Percentiles rank a stretch among this genome's conserved stretches.
These are phyloP conservation scores for Alosa sapidissima DNA, from an alignment of 2,797 vertebrate species.

Conservation along the genomic window DNA sequence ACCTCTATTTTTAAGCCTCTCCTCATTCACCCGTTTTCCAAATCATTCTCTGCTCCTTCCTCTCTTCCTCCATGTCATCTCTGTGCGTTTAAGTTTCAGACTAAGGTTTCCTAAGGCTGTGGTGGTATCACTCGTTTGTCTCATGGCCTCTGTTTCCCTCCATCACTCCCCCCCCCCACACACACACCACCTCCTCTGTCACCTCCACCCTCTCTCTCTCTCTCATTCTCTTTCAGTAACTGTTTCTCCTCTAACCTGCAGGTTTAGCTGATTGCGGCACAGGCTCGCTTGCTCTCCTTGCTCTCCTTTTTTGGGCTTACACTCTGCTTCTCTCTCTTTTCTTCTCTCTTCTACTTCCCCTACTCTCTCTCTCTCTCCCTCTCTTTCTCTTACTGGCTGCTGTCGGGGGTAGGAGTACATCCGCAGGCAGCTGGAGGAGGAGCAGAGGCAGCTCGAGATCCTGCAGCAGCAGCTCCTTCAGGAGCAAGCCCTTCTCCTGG, in stretches of 20 bases:
- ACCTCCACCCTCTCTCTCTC: not conserved
- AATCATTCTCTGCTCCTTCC: not conserved
- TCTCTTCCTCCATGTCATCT: not conserved
- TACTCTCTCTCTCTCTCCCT: constrained; percentile 21
- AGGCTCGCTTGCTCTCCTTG: constrained; percentile 28
- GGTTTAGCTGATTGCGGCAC: not conserved
- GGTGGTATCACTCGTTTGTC: not conserved
- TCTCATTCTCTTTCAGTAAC: not conserved
- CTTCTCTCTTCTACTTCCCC: not conserved
- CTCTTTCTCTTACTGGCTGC: constrained; percentile 31
- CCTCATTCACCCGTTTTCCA: not conserved
- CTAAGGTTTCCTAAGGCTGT: not conserved
- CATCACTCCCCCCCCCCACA: not conserved
- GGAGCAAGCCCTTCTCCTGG: constrained; percentile 98
- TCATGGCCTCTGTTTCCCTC: not conserved
- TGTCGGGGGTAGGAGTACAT: constrained; percentile 87
- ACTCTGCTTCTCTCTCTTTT: constrained; percentile 20
- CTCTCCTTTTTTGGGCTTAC: constrained; percentile 23
- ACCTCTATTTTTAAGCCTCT: not conserved
- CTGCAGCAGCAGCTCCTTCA: constrained; percentile 99
- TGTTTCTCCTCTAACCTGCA: not conserved
- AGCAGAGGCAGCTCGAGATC: constrained; percentile 99
- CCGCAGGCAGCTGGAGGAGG: constrained; percentile 99
- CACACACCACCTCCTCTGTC: not conserved
- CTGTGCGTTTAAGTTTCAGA: not conserved